Percentiles rank a stretch among this genome's conserved stretches.
phyloP scores from a whole-genome alignment of 2,113 vertebrate genomes.

The Panthera tigris region DNA sequence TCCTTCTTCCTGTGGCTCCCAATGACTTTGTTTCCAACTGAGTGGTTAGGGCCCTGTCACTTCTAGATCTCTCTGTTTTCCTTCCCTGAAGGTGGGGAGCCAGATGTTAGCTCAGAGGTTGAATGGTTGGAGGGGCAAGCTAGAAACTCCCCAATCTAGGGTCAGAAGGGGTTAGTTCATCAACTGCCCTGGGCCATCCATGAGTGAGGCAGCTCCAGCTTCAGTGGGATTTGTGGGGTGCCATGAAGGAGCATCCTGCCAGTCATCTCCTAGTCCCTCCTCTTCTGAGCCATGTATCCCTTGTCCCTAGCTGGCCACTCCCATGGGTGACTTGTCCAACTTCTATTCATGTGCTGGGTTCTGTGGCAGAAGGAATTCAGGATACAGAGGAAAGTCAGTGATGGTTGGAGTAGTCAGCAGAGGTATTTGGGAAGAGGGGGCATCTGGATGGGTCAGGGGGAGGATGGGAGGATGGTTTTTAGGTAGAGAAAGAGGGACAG shows the following conservation, averaged over 20 bases:
- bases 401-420: too few relatives aligned
- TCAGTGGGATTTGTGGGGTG: not conserved
- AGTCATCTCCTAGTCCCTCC: not conserved
- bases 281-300: not conserved
- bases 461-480: not conserved
- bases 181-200: rapidly evolving
- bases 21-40: constrained; percentile 18
- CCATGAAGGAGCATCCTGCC: rapidly evolving
- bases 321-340: not conserved
- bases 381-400: not conserved
- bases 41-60: not conserved
- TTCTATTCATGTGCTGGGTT: not conserved
- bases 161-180: not conserved
- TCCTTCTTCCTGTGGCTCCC: constrained; percentile 47
- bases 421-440: not conserved
- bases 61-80: not conserved
- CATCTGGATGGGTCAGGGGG: not conserved
- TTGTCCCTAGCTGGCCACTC: not conserved
- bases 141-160: too few relatives aligned
- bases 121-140: not conserved
- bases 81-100: not conserved
- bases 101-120: not conserved
- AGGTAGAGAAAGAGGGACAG: not conserved
- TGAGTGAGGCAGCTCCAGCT: not conserved
- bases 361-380: not conserved